A percentile compares a stretch with the other conserved stretches of the same genome.
These are phyloP conservation scores for Pardosa pseudoannulata DNA, from an alignment of 2,888 invertebrate genomes.

Conservation along the genomic window DNA sequence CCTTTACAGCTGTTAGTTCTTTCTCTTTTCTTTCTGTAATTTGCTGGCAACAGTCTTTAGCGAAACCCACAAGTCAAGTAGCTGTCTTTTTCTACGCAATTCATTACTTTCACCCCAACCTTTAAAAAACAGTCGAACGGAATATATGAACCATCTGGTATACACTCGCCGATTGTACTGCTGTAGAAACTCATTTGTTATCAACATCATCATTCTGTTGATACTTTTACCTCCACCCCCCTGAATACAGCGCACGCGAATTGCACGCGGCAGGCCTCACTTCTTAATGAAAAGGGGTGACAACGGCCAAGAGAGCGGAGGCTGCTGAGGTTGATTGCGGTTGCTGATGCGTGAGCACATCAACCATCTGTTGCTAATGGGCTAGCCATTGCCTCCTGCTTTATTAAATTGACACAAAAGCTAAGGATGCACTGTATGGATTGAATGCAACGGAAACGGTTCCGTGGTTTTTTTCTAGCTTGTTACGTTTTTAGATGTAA, in stretches of 20 bases:
- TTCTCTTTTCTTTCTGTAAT: too few relatives aligned
- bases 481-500: not conserved
- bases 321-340: constrained; percentile 28
- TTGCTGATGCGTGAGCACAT: constrained; percentile 34
- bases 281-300: constrained; percentile 66
- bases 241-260: constrained; percentile 21
- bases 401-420: constrained; percentile 68
- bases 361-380: constrained; percentile 67
- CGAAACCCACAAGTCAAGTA: too few relatives aligned
- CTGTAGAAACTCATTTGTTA: constrained; percentile 28
- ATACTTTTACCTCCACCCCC: not conserved
- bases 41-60: too few relatives aligned
- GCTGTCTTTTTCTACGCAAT: too few relatives aligned
- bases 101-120: not conserved
- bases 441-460: constrained; percentile 54
- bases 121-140: not conserved
- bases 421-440: constrained; percentile 25
- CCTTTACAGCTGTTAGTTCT: too few relatives aligned
- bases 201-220: not conserved
- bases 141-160: constrained; percentile 34
- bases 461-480: not conserved
- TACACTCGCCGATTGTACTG: not conserved
- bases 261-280: constrained; percentile 58
- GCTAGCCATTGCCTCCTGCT: constrained; percentile 42
- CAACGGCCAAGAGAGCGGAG: constrained; percentile 4